Conservation (phyloP, 2,113 vertebrate genomes). For the Cygnus buccinator region DNA sequence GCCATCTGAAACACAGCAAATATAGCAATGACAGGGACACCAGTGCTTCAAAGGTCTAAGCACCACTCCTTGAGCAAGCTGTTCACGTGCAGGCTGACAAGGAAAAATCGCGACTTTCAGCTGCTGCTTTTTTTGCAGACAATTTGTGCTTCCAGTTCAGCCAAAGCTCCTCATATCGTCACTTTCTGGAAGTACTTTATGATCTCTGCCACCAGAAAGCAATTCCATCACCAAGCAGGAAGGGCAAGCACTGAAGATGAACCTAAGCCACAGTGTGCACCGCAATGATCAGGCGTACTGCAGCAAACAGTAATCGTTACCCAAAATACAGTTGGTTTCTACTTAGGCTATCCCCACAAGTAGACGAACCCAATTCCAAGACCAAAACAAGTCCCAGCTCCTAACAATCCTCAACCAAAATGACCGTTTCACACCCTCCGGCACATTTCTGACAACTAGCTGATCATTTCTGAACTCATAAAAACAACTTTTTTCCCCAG, state of each 20-base stretch:
- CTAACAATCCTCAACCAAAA: background rate
- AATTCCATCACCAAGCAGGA: background rate
- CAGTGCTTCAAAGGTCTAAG: background rate
- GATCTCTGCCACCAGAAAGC: background rate
- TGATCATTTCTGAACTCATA: background rate
- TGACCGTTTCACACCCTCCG: background rate
- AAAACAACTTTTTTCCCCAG: background rate
- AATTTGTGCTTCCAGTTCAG: background rate
- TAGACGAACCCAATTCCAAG: background rate
- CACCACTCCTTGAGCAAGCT: background rate
- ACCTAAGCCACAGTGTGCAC: background rate
- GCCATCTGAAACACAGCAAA: too few relatives aligned
- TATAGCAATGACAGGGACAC: too few relatives aligned
- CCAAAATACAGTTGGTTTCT: background rate
- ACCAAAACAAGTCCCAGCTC: background rate
- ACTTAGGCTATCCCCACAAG: background rate
- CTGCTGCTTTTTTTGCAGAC: background rate
- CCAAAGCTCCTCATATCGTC: background rate
- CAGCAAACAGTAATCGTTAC: background rate
- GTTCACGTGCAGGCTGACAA: fast-evolving
- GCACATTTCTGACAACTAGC: background rate
- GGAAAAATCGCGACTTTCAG: background rate
- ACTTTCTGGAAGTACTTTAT: background rate
- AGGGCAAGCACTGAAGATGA: background rate
- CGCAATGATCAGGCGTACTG: fast-evolving